Conservation (phyloP, 2,797 vertebrate genomes). For the Menidia menidia region DNA sequence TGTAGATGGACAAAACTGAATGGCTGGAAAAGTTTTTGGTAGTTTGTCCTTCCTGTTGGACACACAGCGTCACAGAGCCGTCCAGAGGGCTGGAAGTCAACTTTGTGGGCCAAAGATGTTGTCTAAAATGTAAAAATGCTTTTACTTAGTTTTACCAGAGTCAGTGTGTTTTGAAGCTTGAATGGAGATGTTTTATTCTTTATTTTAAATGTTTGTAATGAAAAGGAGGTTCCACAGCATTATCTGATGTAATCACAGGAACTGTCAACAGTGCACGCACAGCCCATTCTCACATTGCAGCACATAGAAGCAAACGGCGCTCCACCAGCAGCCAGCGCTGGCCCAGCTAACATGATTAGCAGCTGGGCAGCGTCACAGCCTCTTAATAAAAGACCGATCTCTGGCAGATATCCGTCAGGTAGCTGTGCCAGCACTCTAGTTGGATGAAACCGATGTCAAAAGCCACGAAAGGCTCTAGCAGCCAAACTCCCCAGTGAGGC, state of each 20-base stretch:
- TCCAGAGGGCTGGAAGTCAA: neutral
- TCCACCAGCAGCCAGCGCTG: constrained; percentile 21
- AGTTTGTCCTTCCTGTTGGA: constrained; percentile 3
- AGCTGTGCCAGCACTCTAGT: constrained; percentile 16
- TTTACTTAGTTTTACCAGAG: neutral
- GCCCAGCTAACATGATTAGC: constrained; percentile 65
- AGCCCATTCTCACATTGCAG: neutral
- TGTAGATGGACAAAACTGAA: constrained; percentile 30
- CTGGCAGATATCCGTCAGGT: constrained; percentile 13
- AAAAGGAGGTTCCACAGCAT: neutral
- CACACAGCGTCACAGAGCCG: neutral
- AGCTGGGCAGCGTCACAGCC: constrained; percentile 42
- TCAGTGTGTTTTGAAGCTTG: neutral
- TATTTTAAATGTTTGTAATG: neutral
- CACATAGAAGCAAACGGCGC: constrained; percentile 11
- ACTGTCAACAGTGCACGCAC: neutral
- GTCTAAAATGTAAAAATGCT: neutral
- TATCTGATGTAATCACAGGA: neutral
- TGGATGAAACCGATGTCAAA: neutral
- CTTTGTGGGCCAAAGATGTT: neutral
- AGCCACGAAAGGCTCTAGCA: constrained; percentile 5
- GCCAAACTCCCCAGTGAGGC: constrained; percentile 21
- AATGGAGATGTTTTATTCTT: too few species aligned
- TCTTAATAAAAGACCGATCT: constrained; percentile 58
- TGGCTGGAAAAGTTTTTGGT: constrained; percentile 4